Conservation (phyloP, 2,797 vertebrate genomes). For the Poliocrania exsul region DNA sequence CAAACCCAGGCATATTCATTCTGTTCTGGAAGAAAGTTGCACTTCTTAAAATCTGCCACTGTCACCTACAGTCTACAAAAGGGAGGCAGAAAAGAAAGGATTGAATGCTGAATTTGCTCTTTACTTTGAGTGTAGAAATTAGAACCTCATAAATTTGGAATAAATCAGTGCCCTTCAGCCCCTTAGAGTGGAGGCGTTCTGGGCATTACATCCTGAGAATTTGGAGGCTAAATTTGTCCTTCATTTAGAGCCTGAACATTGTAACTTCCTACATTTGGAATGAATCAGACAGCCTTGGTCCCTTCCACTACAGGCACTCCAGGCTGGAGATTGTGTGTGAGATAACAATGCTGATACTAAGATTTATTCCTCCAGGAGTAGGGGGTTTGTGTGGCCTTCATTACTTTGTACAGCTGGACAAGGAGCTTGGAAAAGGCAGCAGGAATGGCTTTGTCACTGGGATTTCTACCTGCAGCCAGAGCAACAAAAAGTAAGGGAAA, state of each 20-base stretch:
- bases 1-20: neutral
- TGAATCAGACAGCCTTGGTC: neutral
- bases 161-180: neutral
- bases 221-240: neutral
- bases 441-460: neutral
- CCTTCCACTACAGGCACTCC: neutral
- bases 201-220: fast-evolving
- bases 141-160: neutral
- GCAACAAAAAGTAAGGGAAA: neutral
- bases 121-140: neutral
- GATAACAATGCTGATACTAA: neutral
- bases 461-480: neutral
- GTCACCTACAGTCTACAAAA: neutral
- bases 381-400: neutral
- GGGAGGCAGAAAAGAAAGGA: neutral
- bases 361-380: neutral
- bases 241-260: neutral
- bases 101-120: neutral
- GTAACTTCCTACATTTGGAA: neutral
- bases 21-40: neutral
- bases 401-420: neutral
- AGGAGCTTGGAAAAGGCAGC: neutral
- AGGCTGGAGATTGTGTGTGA: fast-evolving
- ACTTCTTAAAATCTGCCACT: neutral
- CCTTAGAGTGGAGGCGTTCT: neutral